Evolutionary conservation across 2,113 vertebrate genomes (phyloP), one percentile per base, ranked within the genome.

Genomic region (Mesitornis unicolor): DNA sequence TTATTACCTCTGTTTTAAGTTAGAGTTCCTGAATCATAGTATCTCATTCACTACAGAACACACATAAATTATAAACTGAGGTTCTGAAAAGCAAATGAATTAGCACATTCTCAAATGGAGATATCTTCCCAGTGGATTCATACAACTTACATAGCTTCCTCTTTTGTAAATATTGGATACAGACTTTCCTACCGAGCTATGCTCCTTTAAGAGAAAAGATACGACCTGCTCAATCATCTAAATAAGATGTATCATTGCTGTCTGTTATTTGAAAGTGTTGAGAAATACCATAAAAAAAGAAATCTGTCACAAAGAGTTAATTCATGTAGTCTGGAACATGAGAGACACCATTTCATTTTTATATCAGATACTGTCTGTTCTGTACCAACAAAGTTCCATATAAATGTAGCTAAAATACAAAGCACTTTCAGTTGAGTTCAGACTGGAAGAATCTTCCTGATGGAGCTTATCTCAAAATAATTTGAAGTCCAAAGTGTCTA

Each of bases 401-500:
- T 53, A 93, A 81, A 75, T 8, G 28, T 29, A 77, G 65, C 69
- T 89, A 70, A 85, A 88, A 94, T 78, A 35, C 65, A 95, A 92
- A 96, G 75, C 29, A 51, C 56, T 79, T 95, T 90, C 63, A 77
- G 56, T 84, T 95, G 88, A 93, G 75, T 85, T 97, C 91, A 87
- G 33, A 94, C 92, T 95, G 93, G 93, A 96, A 94, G 91, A 89
- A 89, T 96, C 76, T 93, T 98, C 97, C 93, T 96, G 90, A 97
- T 93, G 88, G 90, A 97, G 82, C 95, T 95, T 95, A 95, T 97
- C 96, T 97, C 73, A 94, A 96, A 97, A 97, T 96, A 91, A 73
- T 96, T 92, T 95, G 82, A 97, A 98, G 95, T 95, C 97, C 97
- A 96, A 98, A 97, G 87, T 95, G 93, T 97, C 97, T 98, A 98